phyloP scores from a whole-genome alignment of 2,113 vertebrate genomes.

The Nanorana parkeri region DNA sequence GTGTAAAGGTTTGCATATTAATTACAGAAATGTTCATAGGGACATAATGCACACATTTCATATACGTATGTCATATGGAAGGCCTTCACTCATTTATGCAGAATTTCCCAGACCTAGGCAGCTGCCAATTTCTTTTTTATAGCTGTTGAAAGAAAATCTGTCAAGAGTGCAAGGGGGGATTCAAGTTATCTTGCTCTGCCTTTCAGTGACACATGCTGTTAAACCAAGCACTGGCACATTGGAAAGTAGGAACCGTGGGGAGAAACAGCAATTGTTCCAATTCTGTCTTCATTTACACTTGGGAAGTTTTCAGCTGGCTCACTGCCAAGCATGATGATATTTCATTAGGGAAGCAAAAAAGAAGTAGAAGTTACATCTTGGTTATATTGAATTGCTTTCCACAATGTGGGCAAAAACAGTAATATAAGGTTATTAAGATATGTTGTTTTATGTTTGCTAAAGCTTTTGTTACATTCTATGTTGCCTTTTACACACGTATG shows the following conservation, averaged over 20 bases:
- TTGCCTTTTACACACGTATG: neutral
- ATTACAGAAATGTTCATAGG: neutral
- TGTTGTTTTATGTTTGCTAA: slow-evolving; percentile 22
- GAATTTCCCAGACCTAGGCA: slow-evolving; percentile 8
- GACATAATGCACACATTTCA: neutral
- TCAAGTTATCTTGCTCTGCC: slow-evolving; percentile 43
- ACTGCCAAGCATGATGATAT: slow-evolving; percentile 40
- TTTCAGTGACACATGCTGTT: slow-evolving; percentile 48
- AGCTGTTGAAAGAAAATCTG: slow-evolving; percentile 23
- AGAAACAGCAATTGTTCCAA: slow-evolving; percentile 49
- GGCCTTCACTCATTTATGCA: neutral
- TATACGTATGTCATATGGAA: neutral
- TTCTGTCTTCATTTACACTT: slow-evolving; percentile 53
- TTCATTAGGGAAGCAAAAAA: slow-evolving; percentile 29
- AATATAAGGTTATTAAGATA: slow-evolving; percentile 23
- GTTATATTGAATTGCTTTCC: slow-evolving; percentile 30
- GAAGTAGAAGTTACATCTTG: slow-evolving; percentile 38
- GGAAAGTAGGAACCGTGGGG: slow-evolving; percentile 36
- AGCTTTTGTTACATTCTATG: no score
- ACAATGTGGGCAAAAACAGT: slow-evolving; percentile 26
- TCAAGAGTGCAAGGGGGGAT: slow-evolving; percentile 1
- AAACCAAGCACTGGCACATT: slow-evolving; percentile 50
- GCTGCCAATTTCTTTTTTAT: slow-evolving; percentile 36
- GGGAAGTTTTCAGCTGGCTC: slow-evolving; percentile 46
- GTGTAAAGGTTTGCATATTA: no score